phyloP scores from a whole-genome alignment of 2,113 vertebrate species.

The Sclerurus mexicanus region DNA sequence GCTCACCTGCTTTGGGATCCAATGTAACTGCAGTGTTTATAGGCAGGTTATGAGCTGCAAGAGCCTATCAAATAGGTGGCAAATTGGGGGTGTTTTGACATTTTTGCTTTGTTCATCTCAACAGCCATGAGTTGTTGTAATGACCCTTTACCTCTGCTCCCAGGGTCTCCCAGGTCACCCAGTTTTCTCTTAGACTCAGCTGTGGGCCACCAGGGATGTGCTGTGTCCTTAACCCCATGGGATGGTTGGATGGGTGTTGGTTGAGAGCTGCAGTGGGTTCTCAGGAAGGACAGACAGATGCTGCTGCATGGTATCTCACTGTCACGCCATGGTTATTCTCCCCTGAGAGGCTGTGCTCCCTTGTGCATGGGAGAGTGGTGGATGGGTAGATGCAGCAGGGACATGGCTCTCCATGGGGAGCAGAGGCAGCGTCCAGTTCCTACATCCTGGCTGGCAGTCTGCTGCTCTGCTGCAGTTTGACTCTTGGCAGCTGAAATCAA shows the following conservation, averaged over 20 bases:
- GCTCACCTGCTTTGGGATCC: background rate
- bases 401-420: background rate
- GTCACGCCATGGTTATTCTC: background rate
- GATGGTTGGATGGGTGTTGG: background rate
- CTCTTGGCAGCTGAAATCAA: background rate
- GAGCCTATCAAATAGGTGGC: background rate
- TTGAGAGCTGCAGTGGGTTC: background rate
- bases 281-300: background rate
- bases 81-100: rapidly evolving
- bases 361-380: background rate
- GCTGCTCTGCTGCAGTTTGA: background rate
- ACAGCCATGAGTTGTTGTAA: background rate
- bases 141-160: background rate
- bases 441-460: no score
- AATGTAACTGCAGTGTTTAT: background rate
- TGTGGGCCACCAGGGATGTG: background rate
- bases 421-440: background rate
- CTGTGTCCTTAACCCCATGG: background rate
- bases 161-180: background rate
- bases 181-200: background rate
- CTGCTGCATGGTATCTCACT: background rate
- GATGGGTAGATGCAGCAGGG: no score
- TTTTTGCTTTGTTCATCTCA: background rate
- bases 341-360: background rate
- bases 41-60: background rate